phyloP scores from a whole-genome alignment of 2,797 vertebrate genomes.

The Coranthus polyacanthus region DNA sequence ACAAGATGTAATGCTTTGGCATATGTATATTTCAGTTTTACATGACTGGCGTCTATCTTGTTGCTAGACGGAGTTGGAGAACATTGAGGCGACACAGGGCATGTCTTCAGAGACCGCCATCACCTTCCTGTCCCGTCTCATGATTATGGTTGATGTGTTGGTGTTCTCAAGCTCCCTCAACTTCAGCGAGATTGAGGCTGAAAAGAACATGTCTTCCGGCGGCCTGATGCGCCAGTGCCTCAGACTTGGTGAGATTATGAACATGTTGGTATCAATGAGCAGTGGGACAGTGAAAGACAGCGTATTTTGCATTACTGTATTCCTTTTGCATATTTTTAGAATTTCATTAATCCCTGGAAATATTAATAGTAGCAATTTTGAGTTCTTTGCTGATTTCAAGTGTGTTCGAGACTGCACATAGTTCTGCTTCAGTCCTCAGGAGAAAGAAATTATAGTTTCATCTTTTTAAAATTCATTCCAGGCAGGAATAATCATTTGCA shows the following conservation, averaged over 20 bases:
- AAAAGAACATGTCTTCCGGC: conserved; percentile 99
- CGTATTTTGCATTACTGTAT: conserved; percentile 13
- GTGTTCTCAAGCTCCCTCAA: conserved; percentile 98
- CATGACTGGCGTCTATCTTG: not conserved
- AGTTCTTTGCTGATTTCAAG: conserved; percentile 41
- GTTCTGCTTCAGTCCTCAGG: conserved; percentile 36
- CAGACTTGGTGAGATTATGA: conserved; percentile 86
- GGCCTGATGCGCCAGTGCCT: conserved; percentile 98
- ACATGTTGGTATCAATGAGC: conserved; percentile 16
- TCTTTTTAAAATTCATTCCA: conserved; percentile 41
- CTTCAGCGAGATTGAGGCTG: conserved; percentile 99
- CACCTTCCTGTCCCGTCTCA: conserved; percentile 95
- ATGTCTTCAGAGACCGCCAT: conserved; percentile 98
- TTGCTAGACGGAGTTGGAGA: conserved; percentile 93
- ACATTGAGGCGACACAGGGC: conserved; percentile 96
- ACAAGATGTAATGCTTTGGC: not conserved
- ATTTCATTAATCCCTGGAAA: conserved; percentile 60
- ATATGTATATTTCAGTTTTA: conserved; percentile 5
- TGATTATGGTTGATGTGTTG: conserved; percentile 98
- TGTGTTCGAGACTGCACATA: conserved; percentile 4
- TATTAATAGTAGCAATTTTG: conserved; percentile 53
- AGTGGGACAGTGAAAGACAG: not conserved
- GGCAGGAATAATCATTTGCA: conserved; percentile 52
- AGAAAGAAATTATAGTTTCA: conserved; percentile 16
- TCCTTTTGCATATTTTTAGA: conserved; percentile 28